Base-by-base conservation (phyloP, 37 sponge, comb jelly and placozoan genomes). In the Aplysina aerophoba region DNA sequence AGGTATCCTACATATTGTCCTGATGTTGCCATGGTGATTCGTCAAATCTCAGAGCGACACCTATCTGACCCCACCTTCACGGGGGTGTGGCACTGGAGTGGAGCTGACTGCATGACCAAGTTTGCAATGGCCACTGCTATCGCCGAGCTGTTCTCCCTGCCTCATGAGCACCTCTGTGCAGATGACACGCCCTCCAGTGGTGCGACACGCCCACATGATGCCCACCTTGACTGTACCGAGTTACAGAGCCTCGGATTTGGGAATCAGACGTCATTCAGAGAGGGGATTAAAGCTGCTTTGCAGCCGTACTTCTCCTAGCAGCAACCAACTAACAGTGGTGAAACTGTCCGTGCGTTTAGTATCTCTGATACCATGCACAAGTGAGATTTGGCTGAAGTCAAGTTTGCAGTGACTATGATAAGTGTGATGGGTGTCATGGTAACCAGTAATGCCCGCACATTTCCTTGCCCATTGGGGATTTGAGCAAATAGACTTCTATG, bases 61-160 rank as follows among this genome's bases (percentile, higher is more conserved):
- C 79, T 87, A 0, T 21, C 41, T 3, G 79, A 84, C 31, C 72
- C 68, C 13, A 61, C 64, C 5, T 84, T 41, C 27, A 73, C 50
- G 21, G 94, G 94, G 1, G 66, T 89, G 2, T 96, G 88, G 89
- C 96, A 96, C 40, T 94, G 87, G 73, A 79, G 92, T 63, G 92
- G 92, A 17, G 34, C 40, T 5, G 96, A 96, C 25, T 68, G 78
- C 40, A 38, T 89, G 56, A 96, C 96, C 56, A 96, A 96, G 40
- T 96, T 91, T 64, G 55, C 66, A 21, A 96, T 96, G 92, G 94
- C 90, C 0, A 38, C 55, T 38, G 59, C 58, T 38, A 96, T 96
- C 80, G 96, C 92, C 11, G 79, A 90, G 50, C 34, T 85, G 53
- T 91, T 96, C 58, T 77, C 67, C 20, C 65, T 93, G 19, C 62